Base-by-base conservation (phyloP, 2,113 vertebrate species). In the Hydrochoerus hydrochaeris region DNA sequence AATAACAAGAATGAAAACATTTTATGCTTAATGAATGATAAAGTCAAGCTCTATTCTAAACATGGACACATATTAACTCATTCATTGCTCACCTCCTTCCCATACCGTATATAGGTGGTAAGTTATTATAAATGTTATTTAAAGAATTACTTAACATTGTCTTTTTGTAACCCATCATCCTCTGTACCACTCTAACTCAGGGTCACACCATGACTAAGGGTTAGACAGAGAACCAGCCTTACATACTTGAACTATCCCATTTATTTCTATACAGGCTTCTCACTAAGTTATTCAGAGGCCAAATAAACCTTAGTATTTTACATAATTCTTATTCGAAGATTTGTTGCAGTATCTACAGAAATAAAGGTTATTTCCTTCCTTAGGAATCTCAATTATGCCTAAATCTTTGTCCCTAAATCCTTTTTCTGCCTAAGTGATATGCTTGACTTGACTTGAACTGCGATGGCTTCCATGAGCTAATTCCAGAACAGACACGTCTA, bases 1-100 rank as follows among this genome's bases (percentile, higher is more conserved):
- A 82, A 86, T 22, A 94, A 69, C 35, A 95, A 95, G 30, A 88
- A 58, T 41, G 82, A 30, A n/a, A 90, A 90, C 67, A 60, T 94
- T 96, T 92, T 94, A n/a, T n/a, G n/a, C n/a, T n/a, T n/a, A n/a
- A n/a, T n/a, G n/a, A n/a, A n/a, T n/a, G n/a, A n/a, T n/a, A n/a
- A n/a, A n/a, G n/a, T n/a, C n/a, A n/a, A n/a, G n/a, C n/a, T n/a
- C n/a, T n/a, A n/a, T n/a, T n/a, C n/a, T n/a, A n/a, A 97, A 41
- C 85, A 90, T 12, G 28, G 38, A 89, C 19, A 95, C 41, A n/a
- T 6, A 81, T 41, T 63, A 91, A 71, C 26, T 92, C 94, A 92
- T 81, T 88, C 30, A 71, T 14, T 69, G 35, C 30, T 65, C 60
- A 93, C 28, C 38, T 92, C 38, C 88, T 38, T 17, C 44, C 71